phyloP scores from a whole-genome alignment of 2,797 vertebrate genomes.

The Poliocrania exsul region DNA sequence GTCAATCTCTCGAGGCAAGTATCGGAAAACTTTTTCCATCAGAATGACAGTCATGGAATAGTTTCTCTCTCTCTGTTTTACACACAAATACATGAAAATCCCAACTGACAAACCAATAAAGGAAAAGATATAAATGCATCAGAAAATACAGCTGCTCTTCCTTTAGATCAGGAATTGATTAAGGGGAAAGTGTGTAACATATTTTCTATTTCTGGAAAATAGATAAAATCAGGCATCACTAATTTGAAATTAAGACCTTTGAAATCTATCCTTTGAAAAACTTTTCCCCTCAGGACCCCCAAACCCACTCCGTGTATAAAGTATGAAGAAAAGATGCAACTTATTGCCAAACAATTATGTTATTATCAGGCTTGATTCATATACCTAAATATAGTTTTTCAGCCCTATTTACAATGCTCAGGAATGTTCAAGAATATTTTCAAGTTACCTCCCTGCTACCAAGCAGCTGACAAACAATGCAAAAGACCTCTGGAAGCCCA shows the following conservation, averaged over 20 bases:
- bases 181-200: neutral
- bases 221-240: neutral
- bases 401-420: neutral
- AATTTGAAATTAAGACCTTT: neutral
- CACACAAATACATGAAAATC: rapidly evolving
- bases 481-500: neutral
- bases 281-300: rapidly evolving
- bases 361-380: neutral
- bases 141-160: neutral
- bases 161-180: neutral
- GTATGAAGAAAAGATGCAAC: neutral
- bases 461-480: neutral
- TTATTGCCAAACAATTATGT: no score
- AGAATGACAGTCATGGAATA: neutral
- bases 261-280: neutral
- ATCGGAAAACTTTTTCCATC: neutral
- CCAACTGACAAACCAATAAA: neutral
- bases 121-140: neutral
- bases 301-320: neutral
- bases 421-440: neutral
- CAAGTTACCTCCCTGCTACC: neutral
- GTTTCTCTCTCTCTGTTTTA: neutral
- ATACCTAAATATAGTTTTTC: neutral
- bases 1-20: neutral
- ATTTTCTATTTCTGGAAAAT: neutral